Evolutionary conservation across 2,888 invertebrate genomes (phyloP).

Genomic region (Leucophenga montana): DNA sequence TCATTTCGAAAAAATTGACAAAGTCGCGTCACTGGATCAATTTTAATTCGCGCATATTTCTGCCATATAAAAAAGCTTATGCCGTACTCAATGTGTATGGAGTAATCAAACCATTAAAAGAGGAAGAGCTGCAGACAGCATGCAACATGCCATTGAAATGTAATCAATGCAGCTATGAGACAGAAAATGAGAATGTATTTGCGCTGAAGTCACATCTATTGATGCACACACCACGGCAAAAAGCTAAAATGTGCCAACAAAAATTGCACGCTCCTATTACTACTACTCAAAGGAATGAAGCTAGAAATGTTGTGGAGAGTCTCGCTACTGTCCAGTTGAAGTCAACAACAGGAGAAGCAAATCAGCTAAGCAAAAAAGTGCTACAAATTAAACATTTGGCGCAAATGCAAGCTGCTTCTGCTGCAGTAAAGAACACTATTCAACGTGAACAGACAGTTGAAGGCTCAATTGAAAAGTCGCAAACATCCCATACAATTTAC

Average conservation of each 20-base stretch:
- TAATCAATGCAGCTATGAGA: background rate
- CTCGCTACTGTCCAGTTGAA: no score
- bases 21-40: constrained; percentile 48
- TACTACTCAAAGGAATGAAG: no score
- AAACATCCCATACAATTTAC: no score
- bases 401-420: no score
- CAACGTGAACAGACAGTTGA: no score
- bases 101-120: background rate
- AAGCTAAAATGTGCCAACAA: background rate
- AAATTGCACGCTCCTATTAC: no score
- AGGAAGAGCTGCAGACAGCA: background rate
- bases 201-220: background rate
- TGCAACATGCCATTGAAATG: background rate
- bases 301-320: background rate
- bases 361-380: background rate
- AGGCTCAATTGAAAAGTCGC: no score
- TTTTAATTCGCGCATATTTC: constrained; percentile 42
- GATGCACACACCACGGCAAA: background rate
- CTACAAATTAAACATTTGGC: no score
- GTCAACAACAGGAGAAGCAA: background rate
- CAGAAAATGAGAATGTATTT: background rate
- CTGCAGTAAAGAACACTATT: no score
- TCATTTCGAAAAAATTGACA: constrained; percentile 41
- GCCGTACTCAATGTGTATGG: background rate
- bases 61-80: background rate